Conservation (phyloP, 1,140 invertebrate genomes). For the Pentalonia nigronervosa region DNA sequence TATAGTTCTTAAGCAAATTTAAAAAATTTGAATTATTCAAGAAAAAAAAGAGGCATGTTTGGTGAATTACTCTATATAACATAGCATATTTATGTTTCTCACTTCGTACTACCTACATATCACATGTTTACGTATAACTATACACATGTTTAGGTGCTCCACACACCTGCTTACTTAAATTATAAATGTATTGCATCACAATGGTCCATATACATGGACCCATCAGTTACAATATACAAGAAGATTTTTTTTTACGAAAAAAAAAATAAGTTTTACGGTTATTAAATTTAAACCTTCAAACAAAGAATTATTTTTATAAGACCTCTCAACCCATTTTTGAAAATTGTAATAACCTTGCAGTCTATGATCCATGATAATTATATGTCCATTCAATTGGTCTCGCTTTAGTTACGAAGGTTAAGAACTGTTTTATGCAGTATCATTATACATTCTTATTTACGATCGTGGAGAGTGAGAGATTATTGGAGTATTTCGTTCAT, state of each 20-base stretch:
- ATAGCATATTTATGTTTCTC: too few species aligned
- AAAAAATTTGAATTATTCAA: not conserved
- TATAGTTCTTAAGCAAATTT: too few species aligned
- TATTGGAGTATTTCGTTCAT: not conserved
- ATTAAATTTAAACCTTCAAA: slow-evolving; percentile 21
- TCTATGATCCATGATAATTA: not conserved
- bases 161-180: not conserved
- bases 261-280: not conserved
- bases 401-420: not conserved
- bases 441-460: not conserved
- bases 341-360: slow-evolving; percentile 3
- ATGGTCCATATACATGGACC: not conserved
- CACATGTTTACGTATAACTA: too few species aligned
- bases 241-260: not conserved
- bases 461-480: not conserved
- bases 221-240: not conserved
- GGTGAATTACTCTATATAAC: too few species aligned
- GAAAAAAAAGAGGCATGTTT: not conserved
- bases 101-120: too few species aligned
- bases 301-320: not conserved
- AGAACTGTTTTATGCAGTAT: not conserved
- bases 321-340: slow-evolving; percentile 1
- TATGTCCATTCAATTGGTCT: not conserved
- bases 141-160: too few species aligned
- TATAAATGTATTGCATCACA: not conserved